Evolutionary conservation across 2,113 vertebrate genomes (phyloP), one percentile per base, ranked within the genome.

Genomic region (Scophthalmus maximus): DNA sequence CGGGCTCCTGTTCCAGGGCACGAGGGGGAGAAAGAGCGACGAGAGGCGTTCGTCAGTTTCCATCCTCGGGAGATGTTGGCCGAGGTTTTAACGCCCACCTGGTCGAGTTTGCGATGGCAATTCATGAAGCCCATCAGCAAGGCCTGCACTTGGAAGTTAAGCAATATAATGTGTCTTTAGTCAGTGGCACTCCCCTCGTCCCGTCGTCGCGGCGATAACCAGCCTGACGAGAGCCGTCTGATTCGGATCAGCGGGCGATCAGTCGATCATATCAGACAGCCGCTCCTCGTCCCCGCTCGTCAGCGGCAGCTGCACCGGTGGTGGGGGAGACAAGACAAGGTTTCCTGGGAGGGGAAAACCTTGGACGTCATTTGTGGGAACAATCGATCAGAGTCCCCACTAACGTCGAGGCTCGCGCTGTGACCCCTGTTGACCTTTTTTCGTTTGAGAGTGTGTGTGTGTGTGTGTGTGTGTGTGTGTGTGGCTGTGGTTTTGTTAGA

Each of bases 1-100:
- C 1, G 8, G 47, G 55, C 53, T 79, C 25, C 46, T 73, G 32
- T 64, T 82, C 57, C 79, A 77, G 68, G 64, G 58, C 46, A 14
- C 9, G 25, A 11, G 30, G 8, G n/a, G 34, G 14, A 25, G 9
- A 42, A 67, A 81, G 27, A 70, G 62, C 11, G 49, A 18, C 44
- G n/a, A 51, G 4, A 8, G 2, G 51, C 32, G 58, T 75, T 75
- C 2, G 34, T 68, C 47, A 47, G 25, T 38, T 40, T 53, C 29
- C 15, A 47, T 55, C 50, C 29, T 46, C 42, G 30, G 57, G 20
- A 67, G 42, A 17, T 17, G 27, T 59, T 6, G 4, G 47, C 53
- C 63, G 17, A 0, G 3, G 32, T 22, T 17, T n/a, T n/a, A n/a
- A 25, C 38, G 8, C 46, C 63, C 20, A 60, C 34, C 55, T 42